phyloP scores from a whole-genome alignment of 2,113 vertebrate species.

The Pelusios castaneus region DNA sequence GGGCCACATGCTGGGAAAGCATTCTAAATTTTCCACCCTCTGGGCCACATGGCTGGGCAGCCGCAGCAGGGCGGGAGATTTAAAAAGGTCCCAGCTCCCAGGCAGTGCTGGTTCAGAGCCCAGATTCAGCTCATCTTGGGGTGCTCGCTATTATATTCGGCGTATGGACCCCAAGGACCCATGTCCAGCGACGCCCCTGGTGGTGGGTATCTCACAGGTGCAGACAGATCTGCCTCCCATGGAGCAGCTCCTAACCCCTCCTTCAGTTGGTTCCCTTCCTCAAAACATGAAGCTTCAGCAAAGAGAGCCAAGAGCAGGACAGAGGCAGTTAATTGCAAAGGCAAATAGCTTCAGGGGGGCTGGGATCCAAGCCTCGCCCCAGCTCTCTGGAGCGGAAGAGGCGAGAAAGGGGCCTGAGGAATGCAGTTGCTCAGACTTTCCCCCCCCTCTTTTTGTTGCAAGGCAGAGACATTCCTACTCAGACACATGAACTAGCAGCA shows the following conservation, averaged over 20 bases:
- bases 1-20: too few relatives aligned
- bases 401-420: background rate
- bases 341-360: background rate
- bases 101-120: too few relatives aligned
- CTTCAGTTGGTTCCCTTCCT: background rate
- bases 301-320: background rate
- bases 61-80: too few relatives aligned
- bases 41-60: too few relatives aligned
- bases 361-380: background rate
- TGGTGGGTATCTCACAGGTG: background rate
- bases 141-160: too few relatives aligned
- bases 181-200: too few relatives aligned
- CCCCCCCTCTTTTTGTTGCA: background rate
- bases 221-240: background rate
- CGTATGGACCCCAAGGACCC: too few relatives aligned
- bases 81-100: too few relatives aligned
- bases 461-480: background rate
- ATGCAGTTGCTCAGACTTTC: background rate
- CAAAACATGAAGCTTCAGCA: background rate
- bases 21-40: too few relatives aligned
- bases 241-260: background rate
- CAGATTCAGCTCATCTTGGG: too few relatives aligned
- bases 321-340: background rate
- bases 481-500: background rate
- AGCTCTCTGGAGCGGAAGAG: background rate